phyloP scores from a whole-genome alignment of 2,113 vertebrate genomes.

The Henicopernis longicauda region DNA sequence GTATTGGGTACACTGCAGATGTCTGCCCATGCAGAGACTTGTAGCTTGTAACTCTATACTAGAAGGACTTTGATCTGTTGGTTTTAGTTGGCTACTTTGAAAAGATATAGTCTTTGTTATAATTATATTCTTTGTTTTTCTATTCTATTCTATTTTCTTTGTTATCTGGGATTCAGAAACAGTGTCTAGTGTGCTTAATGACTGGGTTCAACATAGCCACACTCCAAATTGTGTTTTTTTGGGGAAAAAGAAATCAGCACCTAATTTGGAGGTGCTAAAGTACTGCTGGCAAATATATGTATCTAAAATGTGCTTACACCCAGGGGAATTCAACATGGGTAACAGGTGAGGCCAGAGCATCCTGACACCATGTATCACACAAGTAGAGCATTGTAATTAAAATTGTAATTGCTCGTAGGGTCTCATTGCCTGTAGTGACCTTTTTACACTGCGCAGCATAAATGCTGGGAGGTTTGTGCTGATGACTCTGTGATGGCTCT shows the following conservation, averaged over 20 bases:
- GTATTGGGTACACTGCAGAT: background rate
- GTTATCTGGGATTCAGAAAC: background rate
- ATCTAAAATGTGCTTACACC: background rate
- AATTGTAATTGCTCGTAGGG: background rate
- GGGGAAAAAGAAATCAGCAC: background rate
- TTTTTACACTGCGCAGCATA: accelerated
- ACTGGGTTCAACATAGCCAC: background rate
- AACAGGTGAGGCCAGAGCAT: background rate
- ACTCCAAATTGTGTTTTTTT: background rate
- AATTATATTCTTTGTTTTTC: background rate
- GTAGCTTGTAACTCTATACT: background rate
- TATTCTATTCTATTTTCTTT: background rate
- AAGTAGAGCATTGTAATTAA: background rate
- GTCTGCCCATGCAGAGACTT: background rate
- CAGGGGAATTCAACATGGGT: background rate
- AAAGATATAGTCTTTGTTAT: background rate
- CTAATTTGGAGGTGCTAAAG: background rate
- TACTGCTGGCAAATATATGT: background rate
- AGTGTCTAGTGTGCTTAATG: background rate
- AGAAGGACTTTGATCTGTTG: background rate
- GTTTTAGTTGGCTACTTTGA: background rate
- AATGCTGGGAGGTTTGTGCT: background rate
- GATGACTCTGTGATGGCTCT: background rate
- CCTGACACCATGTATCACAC: background rate
- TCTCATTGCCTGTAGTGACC: background rate